phyloP scores from a whole-genome alignment of 2,113 vertebrate genomes.

The Microcebus murinus region DNA sequence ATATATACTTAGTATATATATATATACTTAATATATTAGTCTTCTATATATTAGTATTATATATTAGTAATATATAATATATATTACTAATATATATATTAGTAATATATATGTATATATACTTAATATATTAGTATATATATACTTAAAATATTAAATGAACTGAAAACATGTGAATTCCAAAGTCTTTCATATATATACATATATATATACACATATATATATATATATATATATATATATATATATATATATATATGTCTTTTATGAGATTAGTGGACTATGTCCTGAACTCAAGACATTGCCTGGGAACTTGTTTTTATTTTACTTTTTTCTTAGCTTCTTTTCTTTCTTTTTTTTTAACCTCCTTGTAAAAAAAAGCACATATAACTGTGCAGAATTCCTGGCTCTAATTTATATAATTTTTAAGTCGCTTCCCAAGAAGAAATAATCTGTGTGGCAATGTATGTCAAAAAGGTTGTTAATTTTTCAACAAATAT shows the following conservation, averaged over 20 bases:
- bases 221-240: not conserved
- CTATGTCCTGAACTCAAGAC: not conserved
- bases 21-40: too few species aligned
- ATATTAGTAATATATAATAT: too few species aligned
- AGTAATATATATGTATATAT: too few species aligned
- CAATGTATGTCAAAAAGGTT: not conserved
- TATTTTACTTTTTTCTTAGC: not conserved
- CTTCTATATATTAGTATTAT: too few species aligned
- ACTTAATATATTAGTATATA: too few species aligned
- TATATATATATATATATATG: not conserved
- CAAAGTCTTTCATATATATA: not conserved
- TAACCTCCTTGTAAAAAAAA: not conserved
- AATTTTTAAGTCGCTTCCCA: not conserved
- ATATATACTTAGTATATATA: too few species aligned
- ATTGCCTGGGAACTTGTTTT: not conserved
- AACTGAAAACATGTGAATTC: not conserved
- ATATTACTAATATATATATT: too few species aligned
- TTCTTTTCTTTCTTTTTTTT: not conserved
- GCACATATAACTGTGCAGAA: not conserved
- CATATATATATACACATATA: not conserved
- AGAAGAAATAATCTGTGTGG: not conserved
- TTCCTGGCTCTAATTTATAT: not conserved
- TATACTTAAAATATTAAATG: not conserved
- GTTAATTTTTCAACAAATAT: not conserved
- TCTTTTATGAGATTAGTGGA: not conserved